Evolutionary conservation across 2,113 vertebrate species (phyloP).

Genomic region (Bos indicus): DNA sequence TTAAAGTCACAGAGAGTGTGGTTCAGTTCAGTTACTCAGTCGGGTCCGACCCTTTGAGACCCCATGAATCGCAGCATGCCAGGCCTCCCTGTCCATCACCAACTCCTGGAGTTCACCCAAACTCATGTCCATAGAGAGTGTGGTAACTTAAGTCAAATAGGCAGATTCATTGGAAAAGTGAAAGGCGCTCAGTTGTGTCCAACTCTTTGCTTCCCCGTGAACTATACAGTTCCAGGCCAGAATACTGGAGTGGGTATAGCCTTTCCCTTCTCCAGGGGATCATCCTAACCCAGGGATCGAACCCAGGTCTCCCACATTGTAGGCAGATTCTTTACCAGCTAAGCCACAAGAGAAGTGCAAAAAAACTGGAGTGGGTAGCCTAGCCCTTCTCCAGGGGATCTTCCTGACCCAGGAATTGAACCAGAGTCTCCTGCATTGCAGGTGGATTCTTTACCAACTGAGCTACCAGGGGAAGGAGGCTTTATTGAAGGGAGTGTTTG

Average conservation of each 20-base stretch:
- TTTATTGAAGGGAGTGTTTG: background rate
- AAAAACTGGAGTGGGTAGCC: background rate
- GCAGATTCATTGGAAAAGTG: no score
- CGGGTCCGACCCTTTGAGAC: rapidly evolving
- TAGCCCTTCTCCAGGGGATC: background rate
- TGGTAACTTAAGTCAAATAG: no score
- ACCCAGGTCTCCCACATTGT: background rate
- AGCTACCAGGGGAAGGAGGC: background rate
- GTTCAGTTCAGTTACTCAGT: background rate
- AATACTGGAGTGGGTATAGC: background rate
- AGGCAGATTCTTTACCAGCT: background rate
- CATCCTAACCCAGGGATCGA: background rate
- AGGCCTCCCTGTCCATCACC: no score
- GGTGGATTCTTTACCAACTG: background rate
- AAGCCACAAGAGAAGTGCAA: background rate
- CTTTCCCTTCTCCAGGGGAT: background rate
- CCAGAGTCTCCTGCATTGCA: background rate
- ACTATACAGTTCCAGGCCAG: background rate
- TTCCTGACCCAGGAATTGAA: background rate
- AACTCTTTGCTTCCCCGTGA: background rate
- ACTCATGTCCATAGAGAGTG: no score
- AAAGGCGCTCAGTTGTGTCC: no score
- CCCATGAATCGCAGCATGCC: background rate
- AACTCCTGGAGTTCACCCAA: no score
- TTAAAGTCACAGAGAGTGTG: background rate